Percentiles rank a stretch among this genome's conserved stretches.
phyloP scores from a whole-genome alignment of 1,140 invertebrate genomes.

The Drosophila athabasca region DNA sequence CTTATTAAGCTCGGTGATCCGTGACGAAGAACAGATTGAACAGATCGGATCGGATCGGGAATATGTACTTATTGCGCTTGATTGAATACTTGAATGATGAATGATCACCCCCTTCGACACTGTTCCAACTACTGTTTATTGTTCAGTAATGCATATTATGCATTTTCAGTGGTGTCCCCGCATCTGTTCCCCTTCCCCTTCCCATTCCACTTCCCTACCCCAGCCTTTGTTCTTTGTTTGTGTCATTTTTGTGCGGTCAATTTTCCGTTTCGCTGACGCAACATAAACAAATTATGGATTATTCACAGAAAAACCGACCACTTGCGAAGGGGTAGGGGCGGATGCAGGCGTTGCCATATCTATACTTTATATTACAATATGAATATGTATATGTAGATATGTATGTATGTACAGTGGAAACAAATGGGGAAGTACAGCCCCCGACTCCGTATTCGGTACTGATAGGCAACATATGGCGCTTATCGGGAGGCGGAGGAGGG shows the following conservation, averaged over 20 bases:
- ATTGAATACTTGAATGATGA: too few relatives aligned
- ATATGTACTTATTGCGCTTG: not conserved
- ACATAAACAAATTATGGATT: slow-evolving; percentile 66
- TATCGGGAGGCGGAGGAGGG: slow-evolving; percentile 30
- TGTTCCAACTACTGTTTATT: too few relatives aligned
- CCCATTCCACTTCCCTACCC: not conserved
- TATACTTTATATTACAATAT: slow-evolving; percentile 37
- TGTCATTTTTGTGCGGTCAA: slow-evolving; percentile 71
- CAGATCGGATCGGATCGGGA: slow-evolving; percentile 11
- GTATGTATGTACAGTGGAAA: slow-evolving; percentile 41
- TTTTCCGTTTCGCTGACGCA: slow-evolving; percentile 74
- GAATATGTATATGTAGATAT: slow-evolving; percentile 29
- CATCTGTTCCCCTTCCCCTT: slow-evolving; percentile 4
- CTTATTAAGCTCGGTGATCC: slow-evolving; percentile 31
- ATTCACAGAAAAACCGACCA: slow-evolving; percentile 41
- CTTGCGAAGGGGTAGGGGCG: slow-evolving; percentile 14
- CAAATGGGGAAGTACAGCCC: slow-evolving; percentile 29
- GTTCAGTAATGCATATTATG: too few relatives aligned
- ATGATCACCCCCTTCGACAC: too few relatives aligned
- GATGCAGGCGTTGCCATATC: not conserved
- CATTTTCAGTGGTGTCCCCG: slow-evolving; percentile 1
- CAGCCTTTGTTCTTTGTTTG: slow-evolving; percentile 38
- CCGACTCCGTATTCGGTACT: slow-evolving; percentile 20
- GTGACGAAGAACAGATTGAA: slow-evolving; percentile 31
- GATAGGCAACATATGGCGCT: slow-evolving; percentile 68